Base-by-base conservation (phyloP, 1,140 invertebrate genomes). In the Diabrotica virgifera region DNA sequence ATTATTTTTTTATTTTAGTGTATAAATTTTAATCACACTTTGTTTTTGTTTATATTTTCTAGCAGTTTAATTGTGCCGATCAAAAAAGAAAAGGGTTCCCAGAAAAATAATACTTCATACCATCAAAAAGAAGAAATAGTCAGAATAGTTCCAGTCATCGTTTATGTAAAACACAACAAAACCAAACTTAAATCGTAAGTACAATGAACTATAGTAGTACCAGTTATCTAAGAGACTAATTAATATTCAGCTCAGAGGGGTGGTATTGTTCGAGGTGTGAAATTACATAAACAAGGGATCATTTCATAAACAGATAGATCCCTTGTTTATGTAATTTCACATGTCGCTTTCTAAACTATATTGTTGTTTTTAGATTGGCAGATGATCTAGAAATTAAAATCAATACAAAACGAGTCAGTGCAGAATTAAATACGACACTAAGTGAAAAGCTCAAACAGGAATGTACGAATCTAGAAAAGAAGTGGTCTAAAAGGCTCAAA, bases 121-220 rank as follows among this genome's bases (percentile, higher is more conserved):
- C 4, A n/a, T 46, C 8, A 46, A 46, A n/a, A 46, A 46, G 40
- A n/a, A 46, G 40, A 46, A n/a, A 46, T 46, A 46, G 40, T 46
- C n/a, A 46, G 40, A 46, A 46, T 46, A 10, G 40, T 46, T 10
- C 40, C 40, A 0, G 40, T 46, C n/a, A n/a, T 46, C 40, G 40
- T 46, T 46, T 46, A 46, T 46, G 40, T 46, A 8, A 46, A 46
- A 46, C 40, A n/a, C 40, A 46, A 46, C 40, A n/a, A 46, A 46
- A 46, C 40, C 8, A 46, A 46, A 46, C n/a, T 46, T 46, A 46
- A 46, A 46, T 46, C 40, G 40, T 46, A 46, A 46, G 40, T 46
- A 46, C 8, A 24, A 24, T 24, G 4, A 24, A 24, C 1, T 24
- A 24, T n/a, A n/a, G n/a, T n/a, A n/a, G n/a, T n/a, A n/a, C n/a